These are phyloP conservation scores for Apotomis betuletana DNA, from an alignment of 2,888 invertebrate species.

Conservation along the genomic window DNA sequence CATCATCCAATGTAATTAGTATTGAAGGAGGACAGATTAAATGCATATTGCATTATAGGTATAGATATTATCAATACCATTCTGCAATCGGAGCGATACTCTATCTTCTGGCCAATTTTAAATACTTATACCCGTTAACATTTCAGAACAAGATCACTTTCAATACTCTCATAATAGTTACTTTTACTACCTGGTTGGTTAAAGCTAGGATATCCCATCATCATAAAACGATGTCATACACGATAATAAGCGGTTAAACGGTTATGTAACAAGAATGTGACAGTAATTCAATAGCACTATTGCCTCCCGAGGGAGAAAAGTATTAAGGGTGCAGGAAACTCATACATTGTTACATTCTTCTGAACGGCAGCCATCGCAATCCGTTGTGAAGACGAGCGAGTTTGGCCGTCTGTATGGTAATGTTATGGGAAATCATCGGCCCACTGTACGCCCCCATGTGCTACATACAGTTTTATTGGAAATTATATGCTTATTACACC, in stretches of 20 bases:
- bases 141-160: background rate
- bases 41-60: no score
- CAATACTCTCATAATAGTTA: background rate
- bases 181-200: conserved; percentile 11
- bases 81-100: no score
- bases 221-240: conserved; percentile 40
- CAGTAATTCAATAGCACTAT: conserved; percentile 54
- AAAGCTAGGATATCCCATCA: conserved; percentile 16
- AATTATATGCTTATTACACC: conserved; percentile 33
- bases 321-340: background rate
- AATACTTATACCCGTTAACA: no score
- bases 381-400: conserved; percentile 46
- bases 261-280: conserved; percentile 53
- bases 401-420: conserved; percentile 43
- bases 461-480: conserved; percentile 33
- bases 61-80: no score
- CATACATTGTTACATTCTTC: conserved; percentile 2
- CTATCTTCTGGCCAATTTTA: no score
- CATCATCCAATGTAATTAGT: no score
- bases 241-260: conserved; percentile 52
- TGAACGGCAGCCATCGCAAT: conserved; percentile 41
- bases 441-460: conserved; percentile 23
- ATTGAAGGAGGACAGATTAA: no score
- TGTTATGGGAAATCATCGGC: conserved; percentile 34
- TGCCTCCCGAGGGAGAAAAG: conserved; percentile 43